These are phyloP conservation scores for Coendou prehensilis DNA, from an alignment of 2,797 vertebrate species.

Conservation along the genomic window DNA sequence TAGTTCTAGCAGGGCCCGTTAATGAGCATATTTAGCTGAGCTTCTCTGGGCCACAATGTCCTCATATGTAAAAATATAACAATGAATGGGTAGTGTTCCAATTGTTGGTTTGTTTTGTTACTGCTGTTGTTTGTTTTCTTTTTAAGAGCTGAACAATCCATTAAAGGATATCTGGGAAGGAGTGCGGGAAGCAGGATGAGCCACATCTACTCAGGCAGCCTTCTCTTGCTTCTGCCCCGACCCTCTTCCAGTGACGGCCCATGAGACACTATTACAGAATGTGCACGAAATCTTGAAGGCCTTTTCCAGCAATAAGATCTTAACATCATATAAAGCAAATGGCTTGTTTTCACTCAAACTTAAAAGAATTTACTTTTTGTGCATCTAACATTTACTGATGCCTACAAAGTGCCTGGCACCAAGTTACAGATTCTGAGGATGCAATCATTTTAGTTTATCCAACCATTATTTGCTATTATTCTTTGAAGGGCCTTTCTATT, in stretches of 20 bases:
- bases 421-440: background rate
- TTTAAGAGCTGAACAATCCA: background rate
- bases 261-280: background rate
- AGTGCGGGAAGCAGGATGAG: background rate
- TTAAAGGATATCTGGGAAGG: background rate
- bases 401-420: background rate
- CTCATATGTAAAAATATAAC: constrained; percentile 33
- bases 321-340: constrained; percentile 27
- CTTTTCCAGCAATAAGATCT: constrained; percentile 14
- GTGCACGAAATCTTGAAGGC: background rate
- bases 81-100: background rate
- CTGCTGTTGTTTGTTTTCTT: background rate
- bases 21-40: background rate
- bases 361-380: constrained; percentile 17
- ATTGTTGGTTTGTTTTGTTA: background rate
- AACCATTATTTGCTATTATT: constrained; percentile 5
- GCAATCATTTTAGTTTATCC: background rate
- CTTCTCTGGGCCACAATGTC: background rate
- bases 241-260: background rate
- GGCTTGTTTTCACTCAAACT: constrained; percentile 12
- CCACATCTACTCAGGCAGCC: background rate
- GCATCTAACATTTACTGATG: constrained; percentile 20
- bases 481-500: constrained; percentile 2
- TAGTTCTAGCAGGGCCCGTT: constrained; percentile 28
- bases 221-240: background rate